These are phyloP conservation scores for Elanus axillaris DNA, from an alignment of 2,113 vertebrate genomes.

Conservation along the genomic window DNA sequence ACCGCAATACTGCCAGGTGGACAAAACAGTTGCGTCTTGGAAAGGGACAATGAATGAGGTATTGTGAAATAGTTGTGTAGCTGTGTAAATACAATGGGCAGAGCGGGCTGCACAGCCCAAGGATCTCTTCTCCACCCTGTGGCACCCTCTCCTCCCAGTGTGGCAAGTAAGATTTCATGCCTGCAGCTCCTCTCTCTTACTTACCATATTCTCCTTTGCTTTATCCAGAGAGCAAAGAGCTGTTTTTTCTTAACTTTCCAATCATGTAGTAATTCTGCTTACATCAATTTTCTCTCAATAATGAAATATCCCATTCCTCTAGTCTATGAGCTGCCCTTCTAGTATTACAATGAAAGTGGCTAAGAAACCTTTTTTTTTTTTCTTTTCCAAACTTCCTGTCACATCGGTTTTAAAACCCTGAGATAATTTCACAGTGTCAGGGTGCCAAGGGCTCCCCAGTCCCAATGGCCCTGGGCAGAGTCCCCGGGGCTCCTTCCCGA, in stretches of 20 bases:
- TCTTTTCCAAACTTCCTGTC: background rate
- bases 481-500: no score
- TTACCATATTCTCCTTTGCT: background rate
- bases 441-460: background rate
- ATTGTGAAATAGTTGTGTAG: background rate
- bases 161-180: background rate
- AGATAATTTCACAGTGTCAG: background rate
- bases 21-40: background rate
- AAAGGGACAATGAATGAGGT: background rate
- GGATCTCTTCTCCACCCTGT: background rate
- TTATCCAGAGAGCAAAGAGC: background rate
- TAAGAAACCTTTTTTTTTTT: background rate
- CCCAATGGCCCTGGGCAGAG: background rate
- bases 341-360: background rate
- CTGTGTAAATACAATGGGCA: background rate
- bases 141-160: background rate
- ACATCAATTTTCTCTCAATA: background rate
- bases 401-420: background rate
- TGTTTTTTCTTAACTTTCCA: background rate
- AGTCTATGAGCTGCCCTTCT: background rate
- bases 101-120: rapidly evolving
- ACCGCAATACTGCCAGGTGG: background rate
- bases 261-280: background rate
- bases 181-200: background rate
- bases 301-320: background rate